These are phyloP conservation scores for Urocolius indicus DNA, from an alignment of 2,113 vertebrate species.

Conservation along the genomic window DNA sequence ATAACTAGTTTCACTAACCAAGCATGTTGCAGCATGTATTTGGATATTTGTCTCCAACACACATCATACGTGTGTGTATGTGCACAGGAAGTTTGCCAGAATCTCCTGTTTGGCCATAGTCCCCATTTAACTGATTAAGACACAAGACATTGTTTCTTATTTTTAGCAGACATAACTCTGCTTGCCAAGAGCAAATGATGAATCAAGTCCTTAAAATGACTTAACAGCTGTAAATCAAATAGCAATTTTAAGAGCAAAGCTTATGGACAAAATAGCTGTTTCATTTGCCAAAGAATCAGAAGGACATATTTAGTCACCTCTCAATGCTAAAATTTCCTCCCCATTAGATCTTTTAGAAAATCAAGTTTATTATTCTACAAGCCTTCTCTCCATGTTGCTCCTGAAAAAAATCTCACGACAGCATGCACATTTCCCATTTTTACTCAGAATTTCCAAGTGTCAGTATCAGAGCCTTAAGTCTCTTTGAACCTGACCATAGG, in stretches of 20 bases:
- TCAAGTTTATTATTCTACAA: slow-evolving; percentile 16
- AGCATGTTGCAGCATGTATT: neutral
- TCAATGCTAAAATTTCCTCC: slow-evolving; percentile 45
- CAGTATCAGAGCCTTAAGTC: neutral
- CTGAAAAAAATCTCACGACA: neutral
- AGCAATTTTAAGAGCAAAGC: slow-evolving; percentile 62
- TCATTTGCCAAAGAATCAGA: slow-evolving; percentile 45
- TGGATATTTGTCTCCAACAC: neutral
- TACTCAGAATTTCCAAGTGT: neutral
- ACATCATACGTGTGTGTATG: too few relatives aligned
- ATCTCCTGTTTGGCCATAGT: neutral
- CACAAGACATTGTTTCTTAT: slow-evolving; percentile 39
- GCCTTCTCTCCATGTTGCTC: slow-evolving; percentile 10
- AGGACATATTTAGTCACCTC: slow-evolving; percentile 57
- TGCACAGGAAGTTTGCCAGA: neutral
- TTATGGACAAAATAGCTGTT: slow-evolving; percentile 59
- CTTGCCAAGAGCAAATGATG: slow-evolving; percentile 45
- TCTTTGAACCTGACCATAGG: neutral
- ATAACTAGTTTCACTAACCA: neutral
- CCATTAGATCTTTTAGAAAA: slow-evolving; percentile 26
- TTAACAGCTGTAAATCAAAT: slow-evolving; percentile 69
- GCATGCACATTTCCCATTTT: neutral
- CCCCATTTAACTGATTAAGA: slow-evolving; percentile 14
- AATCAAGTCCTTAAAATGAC: slow-evolving; percentile 62
- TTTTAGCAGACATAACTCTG: slow-evolving; percentile 26